phyloP scores from a whole-genome alignment of 2,113 vertebrate species.

The Azemiops feae region DNA sequence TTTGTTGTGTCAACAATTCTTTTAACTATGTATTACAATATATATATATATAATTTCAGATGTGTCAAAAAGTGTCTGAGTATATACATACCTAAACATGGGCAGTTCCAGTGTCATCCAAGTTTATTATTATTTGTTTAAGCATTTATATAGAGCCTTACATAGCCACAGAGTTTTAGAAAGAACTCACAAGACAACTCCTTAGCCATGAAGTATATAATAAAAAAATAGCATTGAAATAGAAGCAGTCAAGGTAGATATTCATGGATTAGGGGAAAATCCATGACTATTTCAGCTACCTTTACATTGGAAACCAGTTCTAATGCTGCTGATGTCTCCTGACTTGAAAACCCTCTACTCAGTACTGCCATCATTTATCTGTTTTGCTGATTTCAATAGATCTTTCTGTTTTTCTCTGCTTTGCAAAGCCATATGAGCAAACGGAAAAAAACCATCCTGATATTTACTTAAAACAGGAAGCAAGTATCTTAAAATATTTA shows the following conservation, averaged over 20 bases:
- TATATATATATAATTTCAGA: neutral
- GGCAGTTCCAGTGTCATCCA: neutral
- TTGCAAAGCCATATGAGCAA: constrained; percentile 55
- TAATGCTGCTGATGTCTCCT: constrained; percentile 51
- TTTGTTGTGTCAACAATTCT: neutral
- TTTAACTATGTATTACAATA: no score
- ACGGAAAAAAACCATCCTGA: constrained; percentile 40
- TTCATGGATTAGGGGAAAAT: no score
- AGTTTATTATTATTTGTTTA: neutral
- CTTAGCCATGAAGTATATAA: neutral
- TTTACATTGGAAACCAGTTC: constrained; percentile 11
- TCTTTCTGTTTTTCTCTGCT: constrained; percentile 53
- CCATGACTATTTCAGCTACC: neutral
- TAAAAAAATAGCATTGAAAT: neutral
- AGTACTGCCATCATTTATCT: constrained; percentile 53
- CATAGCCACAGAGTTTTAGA: neutral
- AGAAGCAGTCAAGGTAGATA: neutral
- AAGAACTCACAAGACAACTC: neutral
- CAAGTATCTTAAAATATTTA: constrained; percentile 61
- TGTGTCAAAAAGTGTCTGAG: neutral
- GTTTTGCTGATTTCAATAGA: constrained; percentile 54
- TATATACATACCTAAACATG: neutral
- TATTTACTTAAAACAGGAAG: neutral
- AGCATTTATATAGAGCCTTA: neutral
- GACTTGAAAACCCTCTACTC: constrained; percentile 51